Percentiles rank a stretch among this genome's conserved stretches.
Conservation (phyloP, 2,888 invertebrate genomes). For the Linnaemya vulpina region DNA sequence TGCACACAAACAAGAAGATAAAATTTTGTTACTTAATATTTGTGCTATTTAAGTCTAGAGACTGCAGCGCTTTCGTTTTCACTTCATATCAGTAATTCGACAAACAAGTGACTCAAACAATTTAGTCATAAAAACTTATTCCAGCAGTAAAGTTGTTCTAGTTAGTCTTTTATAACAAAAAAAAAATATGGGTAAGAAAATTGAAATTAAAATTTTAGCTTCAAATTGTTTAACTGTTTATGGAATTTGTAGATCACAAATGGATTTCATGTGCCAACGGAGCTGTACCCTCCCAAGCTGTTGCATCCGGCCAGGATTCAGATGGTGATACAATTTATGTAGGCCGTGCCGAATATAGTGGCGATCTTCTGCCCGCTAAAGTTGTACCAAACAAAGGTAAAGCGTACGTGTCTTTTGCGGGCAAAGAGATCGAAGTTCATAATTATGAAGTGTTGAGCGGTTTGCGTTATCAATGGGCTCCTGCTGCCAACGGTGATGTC, state of each 20-base stretch:
- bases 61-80: constrained; percentile 14
- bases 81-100: constrained; percentile 2
- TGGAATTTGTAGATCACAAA: constrained; percentile 78
- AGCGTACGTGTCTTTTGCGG: constrained; percentile 86
- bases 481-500: constrained; percentile 85
- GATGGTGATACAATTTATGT: constrained; percentile 90
- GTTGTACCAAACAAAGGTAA: constrained; percentile 85
- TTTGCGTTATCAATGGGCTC: constrained; percentile 87
- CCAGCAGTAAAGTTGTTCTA: constrained; percentile 6
- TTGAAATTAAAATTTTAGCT: constrained; percentile 4
- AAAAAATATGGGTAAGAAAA: constrained; percentile 58
- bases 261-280: constrained; percentile 83
- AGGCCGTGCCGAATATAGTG: constrained; percentile 87
- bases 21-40: constrained; percentile 1
- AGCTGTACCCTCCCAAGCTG: constrained; percentile 81
- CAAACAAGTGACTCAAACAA: constrained; percentile 9
- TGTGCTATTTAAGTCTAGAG: neutral
- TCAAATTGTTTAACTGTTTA: neutral
- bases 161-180: neutral
- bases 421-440: constrained; percentile 86
- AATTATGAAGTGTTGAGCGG: constrained; percentile 87
- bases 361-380: constrained; percentile 86
- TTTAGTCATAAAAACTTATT: constrained; percentile 39
- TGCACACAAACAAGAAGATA: constrained; percentile 18
- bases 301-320: constrained; percentile 87